Evolutionary conservation across 2,113 vertebrate species (phyloP).

Genomic region (Cariama cristata): DNA sequence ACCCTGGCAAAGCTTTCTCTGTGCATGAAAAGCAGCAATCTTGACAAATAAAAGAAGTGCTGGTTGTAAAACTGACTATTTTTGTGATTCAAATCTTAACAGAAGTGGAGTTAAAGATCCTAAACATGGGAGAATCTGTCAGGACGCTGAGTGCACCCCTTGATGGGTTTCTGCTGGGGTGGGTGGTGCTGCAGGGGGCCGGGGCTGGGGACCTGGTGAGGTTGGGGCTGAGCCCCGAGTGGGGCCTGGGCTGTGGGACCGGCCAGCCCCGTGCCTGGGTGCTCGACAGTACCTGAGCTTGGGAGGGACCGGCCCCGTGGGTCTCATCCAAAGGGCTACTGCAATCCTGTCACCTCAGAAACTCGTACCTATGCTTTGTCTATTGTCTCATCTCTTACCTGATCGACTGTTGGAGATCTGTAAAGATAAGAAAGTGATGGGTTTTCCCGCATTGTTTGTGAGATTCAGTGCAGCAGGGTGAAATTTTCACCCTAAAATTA

Average conservation of each 20-base stretch:
- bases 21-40: background rate
- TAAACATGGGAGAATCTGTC: background rate
- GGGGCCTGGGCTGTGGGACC: background rate
- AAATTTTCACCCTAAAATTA: background rate
- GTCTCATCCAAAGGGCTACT: background rate
- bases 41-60: background rate
- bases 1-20: background rate
- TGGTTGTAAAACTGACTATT: background rate
- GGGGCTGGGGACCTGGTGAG: accelerated
- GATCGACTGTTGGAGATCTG: background rate
- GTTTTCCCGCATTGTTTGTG: background rate
- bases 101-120: background rate
- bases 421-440: background rate
- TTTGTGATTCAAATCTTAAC: background rate
- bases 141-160: background rate
- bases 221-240: background rate
- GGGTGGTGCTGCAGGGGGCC: background rate
- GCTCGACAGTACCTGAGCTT: background rate
- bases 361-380: background rate
- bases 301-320: accelerated
- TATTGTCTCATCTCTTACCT: background rate
- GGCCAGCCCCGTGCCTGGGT: background rate
- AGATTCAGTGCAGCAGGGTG: background rate
- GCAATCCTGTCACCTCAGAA: background rate
- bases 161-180: background rate